Base-by-base conservation (phyloP, 2,113 vertebrate genomes). In the Anhinga rufa region DNA sequence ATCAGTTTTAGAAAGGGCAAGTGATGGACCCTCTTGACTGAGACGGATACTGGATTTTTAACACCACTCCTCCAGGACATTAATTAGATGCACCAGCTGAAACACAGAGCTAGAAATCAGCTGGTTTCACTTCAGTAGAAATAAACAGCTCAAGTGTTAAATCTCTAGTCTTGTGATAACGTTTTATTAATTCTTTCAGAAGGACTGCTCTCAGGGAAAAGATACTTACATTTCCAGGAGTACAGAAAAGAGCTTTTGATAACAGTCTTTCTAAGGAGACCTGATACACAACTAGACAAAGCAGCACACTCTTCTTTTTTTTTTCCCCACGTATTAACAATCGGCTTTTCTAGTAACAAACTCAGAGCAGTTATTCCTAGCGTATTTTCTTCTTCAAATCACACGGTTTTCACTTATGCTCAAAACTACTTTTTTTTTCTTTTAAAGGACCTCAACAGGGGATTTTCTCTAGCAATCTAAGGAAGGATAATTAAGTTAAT, bases 121-220 rank as follows among this genome's bases (percentile, higher is more conserved):
- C 36, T 62, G 74, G 44, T 92, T 92, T 94, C 83, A 87, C 49
- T 91, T 94, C 65, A 80, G 44, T 2, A 86, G 40, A 92, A 96
- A 93, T 89, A 92, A 95, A 94, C 91, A 85, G 80, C 62, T 91
- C 4, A 1, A 89, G 84, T 85, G 71, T 82, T 91, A 91, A 90
- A 62, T 88, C 62, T 82, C 68, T 31, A 78, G 66, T 74, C 91
- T 94, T 85, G 40, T 69, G 92, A 76, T 75, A 89, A 91, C 2
- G 7, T 93, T 93, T 95, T 91, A 96, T 82, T 93, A 92, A 85
- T 58, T 96, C 80, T 88, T 88, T 91, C 86, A 88, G 66, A 77
- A 93, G 52, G 66, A 80, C 16, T 82, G 91, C 62, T 96, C 66
- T 69, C 29, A 87, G 66, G 70, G 65, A 93, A 92, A 87, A 79